phyloP scores from a whole-genome alignment of 2,797 vertebrate species.

The Aphelocoma californica region DNA sequence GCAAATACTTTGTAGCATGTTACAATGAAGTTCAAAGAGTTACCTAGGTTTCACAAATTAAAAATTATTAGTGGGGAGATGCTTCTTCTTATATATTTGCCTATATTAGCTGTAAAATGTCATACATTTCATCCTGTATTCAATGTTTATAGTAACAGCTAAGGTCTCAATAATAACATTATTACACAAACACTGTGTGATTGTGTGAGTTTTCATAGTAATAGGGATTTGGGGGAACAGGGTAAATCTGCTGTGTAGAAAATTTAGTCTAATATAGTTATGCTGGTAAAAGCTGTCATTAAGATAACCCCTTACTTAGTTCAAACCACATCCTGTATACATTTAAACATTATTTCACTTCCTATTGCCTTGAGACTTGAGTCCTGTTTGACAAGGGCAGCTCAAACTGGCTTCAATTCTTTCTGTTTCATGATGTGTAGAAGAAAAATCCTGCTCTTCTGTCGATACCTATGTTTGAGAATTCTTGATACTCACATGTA shows the following conservation, averaged over 20 bases:
- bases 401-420: neutral
- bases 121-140: neutral
- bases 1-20: neutral
- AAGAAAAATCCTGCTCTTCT: neutral
- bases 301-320: neutral
- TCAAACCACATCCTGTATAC: constrained; percentile 1
- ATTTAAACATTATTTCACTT: neutral
- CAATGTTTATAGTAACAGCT: neutral
- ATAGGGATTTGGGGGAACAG: neutral
- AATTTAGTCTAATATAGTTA: neutral
- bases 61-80: neutral
- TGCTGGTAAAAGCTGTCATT: neutral
- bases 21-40: neutral
- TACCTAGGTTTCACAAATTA: neutral
- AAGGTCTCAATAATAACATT: neutral
- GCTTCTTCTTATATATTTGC: neutral
- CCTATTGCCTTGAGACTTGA: neutral
- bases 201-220: neutral
- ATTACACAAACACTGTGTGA: neutral
- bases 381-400: neutral
- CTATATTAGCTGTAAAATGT: neutral
- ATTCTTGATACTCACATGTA: neutral
- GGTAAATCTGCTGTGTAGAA: neutral
- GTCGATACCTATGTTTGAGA: neutral
- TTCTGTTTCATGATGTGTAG: neutral